Base-by-base conservation (phyloP, 2,888 invertebrate species). In the Microctonus hyperodae region DNA sequence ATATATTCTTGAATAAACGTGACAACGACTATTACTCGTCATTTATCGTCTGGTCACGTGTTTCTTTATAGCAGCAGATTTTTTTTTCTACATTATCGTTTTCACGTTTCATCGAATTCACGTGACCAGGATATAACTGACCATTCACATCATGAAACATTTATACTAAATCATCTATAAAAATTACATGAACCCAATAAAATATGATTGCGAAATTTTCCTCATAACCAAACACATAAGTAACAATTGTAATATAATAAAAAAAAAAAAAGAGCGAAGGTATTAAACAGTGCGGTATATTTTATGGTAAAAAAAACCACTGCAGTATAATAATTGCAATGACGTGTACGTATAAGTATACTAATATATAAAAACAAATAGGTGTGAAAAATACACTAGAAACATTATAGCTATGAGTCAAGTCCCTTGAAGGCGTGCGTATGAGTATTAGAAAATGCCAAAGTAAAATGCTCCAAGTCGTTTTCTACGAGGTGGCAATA, bases 11-110 rank as follows among this genome's bases (percentile, higher is more conserved):
- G 61, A 66, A 60, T 66, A 61, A 44, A 65, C 22, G 44, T 44
- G 65, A 60, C 60, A 50, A 51, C 33, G 50, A 35, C 61, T 28
- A 66, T 37, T 66, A 56, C n/a, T 44, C 20, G 35, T 48, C 44
- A 66, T 66, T 66, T 61, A 62, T 61, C 61, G 66, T 66, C 66
- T 62, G 23, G 56, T 66, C 66, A 66, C 66, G 66, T 61, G 66
- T 66, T 37, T 62, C 66, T 61, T 66, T 61, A 56, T 61, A 61
- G 50, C 61, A 48, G 61, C 65, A 55, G 60, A 20, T 44, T 61
- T 13, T 51, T 16, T n/a, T n/a, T n/a, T n/a, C n/a, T n/a, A 56
- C 50, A 51, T 51, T 51, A 50, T 50, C 51, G 62, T 62, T 62
- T 62, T 62, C 62, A 62, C 62, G 53, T 67, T 67, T 63, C 62